phyloP scores from a whole-genome alignment of 2,113 vertebrate genomes.

The Picathartes gymnocephalus region DNA sequence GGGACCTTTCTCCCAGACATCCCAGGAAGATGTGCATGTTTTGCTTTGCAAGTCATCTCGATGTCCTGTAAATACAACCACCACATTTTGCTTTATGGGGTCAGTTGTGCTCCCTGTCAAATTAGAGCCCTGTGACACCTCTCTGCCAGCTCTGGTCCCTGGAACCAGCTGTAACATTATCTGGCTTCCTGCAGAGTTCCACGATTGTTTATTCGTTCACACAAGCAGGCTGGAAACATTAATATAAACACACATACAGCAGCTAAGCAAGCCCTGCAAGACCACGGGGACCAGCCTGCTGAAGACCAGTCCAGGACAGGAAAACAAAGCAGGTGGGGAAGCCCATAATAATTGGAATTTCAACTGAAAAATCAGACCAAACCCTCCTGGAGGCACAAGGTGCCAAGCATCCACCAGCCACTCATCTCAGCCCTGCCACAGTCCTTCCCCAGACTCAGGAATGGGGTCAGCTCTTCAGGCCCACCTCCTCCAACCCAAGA shows the following conservation, averaged over 20 bases:
- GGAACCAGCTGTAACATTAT: neutral
- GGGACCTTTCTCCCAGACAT: neutral
- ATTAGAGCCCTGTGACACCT: neutral
- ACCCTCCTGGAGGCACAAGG: neutral
- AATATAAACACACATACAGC: neutral
- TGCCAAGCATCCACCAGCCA: neutral
- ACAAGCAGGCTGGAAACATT: neutral
- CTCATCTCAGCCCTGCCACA: neutral
- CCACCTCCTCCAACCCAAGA: neutral
- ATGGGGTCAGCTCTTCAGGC: neutral
- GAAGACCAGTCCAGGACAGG: neutral
- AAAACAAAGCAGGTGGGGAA: neutral
- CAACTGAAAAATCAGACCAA: neutral
- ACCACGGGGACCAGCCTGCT: neutral
- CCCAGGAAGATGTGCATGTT: neutral
- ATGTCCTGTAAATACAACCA: neutral
- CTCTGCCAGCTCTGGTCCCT: neutral
- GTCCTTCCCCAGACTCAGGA: neutral
- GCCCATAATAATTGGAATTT: neutral
- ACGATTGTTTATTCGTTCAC: neutral
- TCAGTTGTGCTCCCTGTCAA: neutral
- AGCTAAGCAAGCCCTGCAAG: neutral
- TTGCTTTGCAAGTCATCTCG: neutral
- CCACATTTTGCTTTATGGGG: neutral
- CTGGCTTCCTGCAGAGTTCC: neutral